Conservation (phyloP, 2,797 vertebrate genomes). For the Syndactyla subalaris region DNA sequence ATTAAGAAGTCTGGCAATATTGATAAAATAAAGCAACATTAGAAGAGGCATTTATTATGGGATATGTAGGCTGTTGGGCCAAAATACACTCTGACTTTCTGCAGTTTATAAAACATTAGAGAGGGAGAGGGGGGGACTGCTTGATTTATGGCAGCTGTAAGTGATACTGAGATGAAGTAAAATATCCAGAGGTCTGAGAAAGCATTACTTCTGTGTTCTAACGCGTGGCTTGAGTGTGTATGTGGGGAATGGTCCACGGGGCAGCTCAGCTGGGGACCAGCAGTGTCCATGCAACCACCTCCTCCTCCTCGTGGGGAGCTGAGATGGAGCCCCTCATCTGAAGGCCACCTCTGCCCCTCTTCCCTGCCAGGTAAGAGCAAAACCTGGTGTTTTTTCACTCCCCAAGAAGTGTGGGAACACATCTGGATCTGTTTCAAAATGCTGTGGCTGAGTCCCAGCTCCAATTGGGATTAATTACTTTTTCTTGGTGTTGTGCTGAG, state of each 20-base stretch:
- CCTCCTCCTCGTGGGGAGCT: not conserved
- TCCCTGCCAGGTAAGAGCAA: not conserved
- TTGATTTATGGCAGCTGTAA: slow-evolving; percentile 76
- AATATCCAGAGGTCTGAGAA: slow-evolving; percentile 65
- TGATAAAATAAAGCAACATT: slow-evolving; percentile 73
- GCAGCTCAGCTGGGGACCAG: not conserved
- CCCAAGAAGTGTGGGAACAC: not conserved
- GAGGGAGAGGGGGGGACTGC: slow-evolving; percentile 32
- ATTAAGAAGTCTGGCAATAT: slow-evolving; percentile 71
- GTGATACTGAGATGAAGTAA: slow-evolving; percentile 68
- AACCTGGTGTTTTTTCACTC: rapidly evolving
- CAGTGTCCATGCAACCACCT: rapidly evolving
- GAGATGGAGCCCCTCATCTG: not conserved
- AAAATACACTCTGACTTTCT: slow-evolving; percentile 69
- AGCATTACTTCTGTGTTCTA: slow-evolving; percentile 39
- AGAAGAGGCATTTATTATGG: slow-evolving; percentile 73
- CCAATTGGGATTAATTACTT: not conserved
- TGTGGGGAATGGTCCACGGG: not conserved
- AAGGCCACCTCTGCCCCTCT: not conserved
- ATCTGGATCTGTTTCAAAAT: not conserved
- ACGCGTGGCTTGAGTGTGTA: not conserved
- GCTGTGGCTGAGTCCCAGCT: not conserved
- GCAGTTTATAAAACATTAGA: slow-evolving; percentile 73
- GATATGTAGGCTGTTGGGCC: slow-evolving; percentile 48
- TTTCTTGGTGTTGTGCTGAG: not conserved